Base-by-base conservation (phyloP, 2,888 invertebrate genomes). In the Anthrax anthrax region DNA sequence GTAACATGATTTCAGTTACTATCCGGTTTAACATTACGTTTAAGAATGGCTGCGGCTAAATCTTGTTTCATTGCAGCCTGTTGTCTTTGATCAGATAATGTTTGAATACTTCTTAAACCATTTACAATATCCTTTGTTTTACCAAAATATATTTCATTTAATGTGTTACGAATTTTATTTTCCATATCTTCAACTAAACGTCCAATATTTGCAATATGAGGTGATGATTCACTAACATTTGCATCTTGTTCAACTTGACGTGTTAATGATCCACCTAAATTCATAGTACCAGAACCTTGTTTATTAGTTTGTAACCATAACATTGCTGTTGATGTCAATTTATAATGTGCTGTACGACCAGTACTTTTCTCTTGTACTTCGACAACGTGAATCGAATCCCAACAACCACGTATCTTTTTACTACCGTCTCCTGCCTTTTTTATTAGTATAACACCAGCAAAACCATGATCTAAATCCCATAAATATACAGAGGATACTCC, bases 161-260 rank as follows among this genome's bases (percentile, higher is more conserved):
- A 76, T 6, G 95, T 96, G 68, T 90, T 91, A 57, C 98, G 80
- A 63, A 98, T 98, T 75, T 97, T 98, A 68, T 97, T 98, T 67
- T 98, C 98, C 92, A 97, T 97, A 60, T 98, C 97, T 71, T 99
- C 98, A 1, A 98, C 94, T 89, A 98, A 87, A 59, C 86, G 81
- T 18, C 98, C 98, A 60, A 98, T 98, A 70, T 98, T 99, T 44
- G 90, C 95, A 62, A 98, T 95, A 69, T 98, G 98, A 0, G 97
- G 92, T 39, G 87, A 89, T 23, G 89, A 82, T 23, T 23, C 23
- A 60, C 84, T 89, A 18, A 96, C 87, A 38, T 82, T 73, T 1
- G 83, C 80, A 67, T 98, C 97, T 63, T 84, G 86, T 65, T 97
- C 97, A 27, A 84, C 82, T 79, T 97, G 97, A 73, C 98, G 78